Evolutionary conservation across 2,797 vertebrate species (phyloP).

Genomic region (Cichlasoma orientale): DNA sequence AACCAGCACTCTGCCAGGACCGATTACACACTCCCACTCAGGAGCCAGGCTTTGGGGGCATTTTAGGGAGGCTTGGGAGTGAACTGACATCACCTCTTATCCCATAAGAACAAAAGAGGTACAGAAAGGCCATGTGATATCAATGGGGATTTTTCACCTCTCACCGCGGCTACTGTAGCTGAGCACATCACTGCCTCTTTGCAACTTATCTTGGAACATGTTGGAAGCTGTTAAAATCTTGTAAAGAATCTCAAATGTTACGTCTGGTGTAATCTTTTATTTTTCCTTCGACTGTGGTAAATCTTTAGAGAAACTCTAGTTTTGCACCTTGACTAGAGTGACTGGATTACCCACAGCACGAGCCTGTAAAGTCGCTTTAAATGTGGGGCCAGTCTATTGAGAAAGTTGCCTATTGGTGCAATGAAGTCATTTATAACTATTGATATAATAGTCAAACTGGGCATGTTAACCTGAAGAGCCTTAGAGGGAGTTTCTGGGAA

Average conservation of each 20-base stretch:
- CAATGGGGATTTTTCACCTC: constrained; percentile 57
- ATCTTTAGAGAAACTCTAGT: constrained; percentile 16
- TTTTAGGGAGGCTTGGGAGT: constrained; percentile 72
- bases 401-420: constrained; percentile 76
- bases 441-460: constrained; percentile 81
- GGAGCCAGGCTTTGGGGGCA: constrained; percentile 76
- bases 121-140: constrained; percentile 57
- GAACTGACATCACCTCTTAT: constrained; percentile 74
- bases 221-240: constrained; percentile 10
- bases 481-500: constrained; percentile 78
- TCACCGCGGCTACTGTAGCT: constrained; percentile 34
- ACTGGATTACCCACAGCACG: constrained; percentile 19
- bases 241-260: constrained; percentile 24
- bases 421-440: constrained; percentile 86
- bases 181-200: constrained; percentile 21
- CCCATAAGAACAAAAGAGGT: constrained; percentile 76
- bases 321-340: constrained; percentile 27
- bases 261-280: constrained; percentile 15
- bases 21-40: constrained; percentile 82
- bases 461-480: constrained; percentile 80
- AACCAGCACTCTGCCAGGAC: constrained; percentile 84
- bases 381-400: constrained; percentile 70
- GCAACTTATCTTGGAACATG: constrained; percentile 1
- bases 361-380: constrained; percentile 63
- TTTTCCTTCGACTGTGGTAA: not conserved